Evolutionary conservation across 2,888 invertebrate genomes (phyloP), one percentile per base, ranked within the genome.

Genomic region (Subacronicta megacephala): DNA sequence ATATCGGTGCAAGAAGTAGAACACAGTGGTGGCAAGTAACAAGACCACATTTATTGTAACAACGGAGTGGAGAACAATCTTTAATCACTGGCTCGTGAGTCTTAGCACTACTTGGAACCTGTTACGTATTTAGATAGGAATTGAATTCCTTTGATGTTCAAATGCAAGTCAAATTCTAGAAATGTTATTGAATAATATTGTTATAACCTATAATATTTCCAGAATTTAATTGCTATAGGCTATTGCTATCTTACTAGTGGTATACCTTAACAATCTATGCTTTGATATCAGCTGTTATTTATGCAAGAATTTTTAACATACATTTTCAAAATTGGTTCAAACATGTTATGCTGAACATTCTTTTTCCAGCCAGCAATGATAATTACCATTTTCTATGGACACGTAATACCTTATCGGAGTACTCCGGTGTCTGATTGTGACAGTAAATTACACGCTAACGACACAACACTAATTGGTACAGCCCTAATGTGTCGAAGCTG

Each of bases 401-500:
- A 84, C 78, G 79, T 79, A 85, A 81, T 81, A 60, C 23, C 13
- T 47, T 62, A 49, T 65, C 65, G 52, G 47, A 58, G 65, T 64
- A 72, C 78, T 75, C 57, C 70, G 68, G 72, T 75, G 78, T 84
- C 87, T 90, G 90, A 88, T 85, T 85, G 89, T 88, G 90, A 87
- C 88, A 88, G 85, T 90, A 89, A 90, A 92, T 91, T 90, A 90
- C 90, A 84, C 73, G 85, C 83, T 87, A 89, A 90, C 90, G 87
- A 85, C 84, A 72, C 75, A 71, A 83, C 87, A 83, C 88, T 90
- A 92, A 92, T 92, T 92, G 90, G 85, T 83, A 80, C 84, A 80
- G 80, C 79, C 77, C 82, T 85, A 87, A 87, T 82, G 81, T 82
- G 80, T 83, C 84, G 82, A 79, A 81, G 75, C 80, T 77, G 72